Conservation (phyloP, 1,140 invertebrate species). For the Euborellia annulipes region DNA sequence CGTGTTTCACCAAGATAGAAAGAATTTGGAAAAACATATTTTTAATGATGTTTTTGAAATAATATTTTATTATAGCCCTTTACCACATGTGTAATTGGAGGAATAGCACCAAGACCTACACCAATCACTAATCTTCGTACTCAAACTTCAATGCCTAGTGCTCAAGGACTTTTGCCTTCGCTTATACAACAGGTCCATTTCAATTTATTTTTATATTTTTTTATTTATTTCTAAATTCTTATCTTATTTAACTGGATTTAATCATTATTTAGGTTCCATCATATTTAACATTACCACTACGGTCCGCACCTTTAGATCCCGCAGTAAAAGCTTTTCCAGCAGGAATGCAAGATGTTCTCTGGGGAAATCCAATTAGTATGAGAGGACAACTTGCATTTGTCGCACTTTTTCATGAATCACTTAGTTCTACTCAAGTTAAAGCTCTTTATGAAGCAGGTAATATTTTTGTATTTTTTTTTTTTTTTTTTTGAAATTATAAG, state of each 20-base stretch:
- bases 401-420: slow-evolving; percentile 32
- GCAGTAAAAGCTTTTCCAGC: slow-evolving; percentile 32
- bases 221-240: slow-evolving; percentile 9
- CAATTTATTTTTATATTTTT: slow-evolving; percentile 2
- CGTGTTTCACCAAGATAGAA: no score
- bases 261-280: slow-evolving; percentile 24
- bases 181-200: slow-evolving; percentile 21
- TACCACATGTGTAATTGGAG: not conserved
- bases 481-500: no score
- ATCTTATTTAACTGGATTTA: slow-evolving; percentile 4
- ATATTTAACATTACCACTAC: slow-evolving; percentile 28
- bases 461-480: not conserved
- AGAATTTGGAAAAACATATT: no score
- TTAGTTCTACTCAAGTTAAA: slow-evolving; percentile 26
- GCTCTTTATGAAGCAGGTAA: slow-evolving; percentile 25
- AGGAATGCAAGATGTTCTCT: slow-evolving; percentile 35
- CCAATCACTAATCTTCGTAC: not conserved
- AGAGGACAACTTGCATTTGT: slow-evolving; percentile 35
- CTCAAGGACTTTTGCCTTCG: slow-evolving; percentile 23
- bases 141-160: not conserved
- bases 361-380: slow-evolving; percentile 31
- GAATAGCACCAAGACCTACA: slow-evolving; percentile 1
- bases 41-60: no score
- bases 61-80: no score
- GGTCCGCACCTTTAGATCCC: slow-evolving; percentile 27